Percentiles rank a stretch among this genome's conserved stretches.
These are phyloP conservation scores for Andricus quercusramuli DNA, from an alignment of 2,888 invertebrate genomes.

Conservation along the genomic window DNA sequence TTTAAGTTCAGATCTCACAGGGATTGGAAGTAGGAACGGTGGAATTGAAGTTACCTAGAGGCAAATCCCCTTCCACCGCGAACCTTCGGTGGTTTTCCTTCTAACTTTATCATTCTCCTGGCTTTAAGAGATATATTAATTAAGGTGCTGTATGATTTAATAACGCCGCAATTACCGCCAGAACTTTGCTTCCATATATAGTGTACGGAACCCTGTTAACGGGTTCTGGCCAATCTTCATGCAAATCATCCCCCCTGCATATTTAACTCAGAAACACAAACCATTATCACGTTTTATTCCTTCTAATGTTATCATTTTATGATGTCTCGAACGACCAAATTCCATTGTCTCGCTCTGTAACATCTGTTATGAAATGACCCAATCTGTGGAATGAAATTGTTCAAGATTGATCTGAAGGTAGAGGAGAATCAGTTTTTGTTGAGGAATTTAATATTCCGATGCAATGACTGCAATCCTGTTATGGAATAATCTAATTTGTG, in stretches of 20 bases:
- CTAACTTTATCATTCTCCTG: constrained; percentile 51
- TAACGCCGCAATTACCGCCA: constrained; percentile 58
- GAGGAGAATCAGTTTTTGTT: no score
- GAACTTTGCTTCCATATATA: constrained; percentile 15
- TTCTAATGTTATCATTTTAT: background rate
- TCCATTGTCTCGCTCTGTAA: background rate
- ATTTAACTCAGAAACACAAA: background rate
- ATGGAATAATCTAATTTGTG: background rate
- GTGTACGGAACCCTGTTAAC: background rate
- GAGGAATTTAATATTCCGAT: no score
- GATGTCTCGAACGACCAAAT: background rate
- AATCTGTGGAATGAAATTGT: no score
- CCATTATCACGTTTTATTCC: background rate
- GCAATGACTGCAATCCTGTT: background rate
- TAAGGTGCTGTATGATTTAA: constrained; percentile 62
- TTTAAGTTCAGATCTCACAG: constrained; percentile 64
- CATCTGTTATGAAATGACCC: background rate
- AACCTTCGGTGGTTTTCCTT: constrained; percentile 16
- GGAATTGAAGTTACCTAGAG: constrained; percentile 58
- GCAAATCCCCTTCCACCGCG: constrained; percentile 43
- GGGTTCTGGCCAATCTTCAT: background rate
- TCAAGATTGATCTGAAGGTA: no score
- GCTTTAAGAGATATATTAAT: constrained; percentile 61
- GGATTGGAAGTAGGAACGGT: constrained; percentile 48
- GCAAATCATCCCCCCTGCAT: background rate